These are phyloP conservation scores for Apamea sordens DNA, from an alignment of 2,888 invertebrate genomes.

Conservation along the genomic window DNA sequence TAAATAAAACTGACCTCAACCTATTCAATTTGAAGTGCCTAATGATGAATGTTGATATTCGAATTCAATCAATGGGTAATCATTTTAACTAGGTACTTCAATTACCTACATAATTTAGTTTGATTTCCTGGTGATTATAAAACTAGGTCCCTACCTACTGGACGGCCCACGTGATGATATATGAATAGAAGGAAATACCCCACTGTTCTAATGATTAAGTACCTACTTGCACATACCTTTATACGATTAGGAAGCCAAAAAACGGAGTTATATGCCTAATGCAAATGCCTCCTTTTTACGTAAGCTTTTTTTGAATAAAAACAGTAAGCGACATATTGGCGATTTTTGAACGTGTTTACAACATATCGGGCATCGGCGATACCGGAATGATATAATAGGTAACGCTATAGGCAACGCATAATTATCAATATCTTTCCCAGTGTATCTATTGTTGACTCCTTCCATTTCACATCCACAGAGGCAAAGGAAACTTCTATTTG, in stretches of 20 bases:
- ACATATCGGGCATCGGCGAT: neutral
- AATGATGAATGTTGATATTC: conserved; percentile 2
- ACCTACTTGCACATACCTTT: neutral
- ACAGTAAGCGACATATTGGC: neutral
- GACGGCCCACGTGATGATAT: neutral
- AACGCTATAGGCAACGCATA: neutral
- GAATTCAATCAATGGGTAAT: neutral
- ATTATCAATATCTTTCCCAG: neutral
- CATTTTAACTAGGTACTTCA: neutral
- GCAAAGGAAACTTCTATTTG: conserved; percentile 83
- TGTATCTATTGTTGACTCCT: neutral
- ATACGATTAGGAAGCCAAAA: neutral
- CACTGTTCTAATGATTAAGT: neutral
- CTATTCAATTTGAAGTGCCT: conserved; percentile 12
- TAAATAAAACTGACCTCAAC: conserved; percentile 33
- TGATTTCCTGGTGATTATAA: conserved; percentile 6
- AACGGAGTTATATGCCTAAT: neutral
- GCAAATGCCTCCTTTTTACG: neutral
- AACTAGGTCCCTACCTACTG: neutral
- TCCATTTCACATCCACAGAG: conserved; percentile 72
- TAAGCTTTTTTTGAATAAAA: neutral
- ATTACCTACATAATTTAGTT: neutral
- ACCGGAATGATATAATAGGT: neutral
- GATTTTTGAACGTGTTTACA: neutral
- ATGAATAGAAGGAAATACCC: neutral